These are phyloP conservation scores for Agrypnus murinus DNA, from an alignment of 2,888 invertebrate species.

Conservation along the genomic window DNA sequence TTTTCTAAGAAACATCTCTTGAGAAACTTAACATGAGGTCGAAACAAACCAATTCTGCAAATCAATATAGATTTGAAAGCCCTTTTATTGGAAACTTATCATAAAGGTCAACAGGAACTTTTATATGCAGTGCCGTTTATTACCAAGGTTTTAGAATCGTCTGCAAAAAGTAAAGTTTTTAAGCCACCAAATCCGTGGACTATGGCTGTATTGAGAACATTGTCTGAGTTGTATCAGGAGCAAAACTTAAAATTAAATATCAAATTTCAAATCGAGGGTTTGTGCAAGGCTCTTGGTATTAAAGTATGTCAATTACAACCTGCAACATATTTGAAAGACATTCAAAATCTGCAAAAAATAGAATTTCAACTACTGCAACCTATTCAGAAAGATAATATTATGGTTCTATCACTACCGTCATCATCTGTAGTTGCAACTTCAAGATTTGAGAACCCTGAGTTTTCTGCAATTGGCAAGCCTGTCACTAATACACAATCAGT, in stretches of 20 bases:
- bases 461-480: conserved; percentile 67
- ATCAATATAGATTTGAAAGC: conserved; percentile 96
- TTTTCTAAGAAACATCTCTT: conserved; percentile 99
- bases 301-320: conserved; percentile 92
- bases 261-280: conserved; percentile 99
- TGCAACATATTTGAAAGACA: conserved; percentile 90
- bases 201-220: conserved; percentile 90
- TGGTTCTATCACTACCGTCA: conserved; percentile 63
- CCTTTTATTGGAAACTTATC: conserved; percentile 96
- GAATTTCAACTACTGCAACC: conserved; percentile 94
- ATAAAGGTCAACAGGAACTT: conserved; percentile 97
- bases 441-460: conserved; percentile 67
- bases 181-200: conserved; percentile 99
- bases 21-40: conserved; percentile 96
- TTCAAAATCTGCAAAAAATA: conserved; percentile 84
- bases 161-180: conserved; percentile 95
- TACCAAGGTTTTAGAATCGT: conserved; percentile 97
- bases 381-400: conserved; percentile 68
- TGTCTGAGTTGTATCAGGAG: conserved; percentile 97
- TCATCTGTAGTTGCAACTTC: conserved; percentile 63
- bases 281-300: conserved; percentile 93
- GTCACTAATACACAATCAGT: conserved; percentile 70
- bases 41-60: conserved; percentile 93
- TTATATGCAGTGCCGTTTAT: conserved; percentile 99
- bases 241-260: conserved; percentile 96